These are phyloP conservation scores for Zeuzera pyrina DNA, from an alignment of 2,888 invertebrate genomes.

Conservation along the genomic window DNA sequence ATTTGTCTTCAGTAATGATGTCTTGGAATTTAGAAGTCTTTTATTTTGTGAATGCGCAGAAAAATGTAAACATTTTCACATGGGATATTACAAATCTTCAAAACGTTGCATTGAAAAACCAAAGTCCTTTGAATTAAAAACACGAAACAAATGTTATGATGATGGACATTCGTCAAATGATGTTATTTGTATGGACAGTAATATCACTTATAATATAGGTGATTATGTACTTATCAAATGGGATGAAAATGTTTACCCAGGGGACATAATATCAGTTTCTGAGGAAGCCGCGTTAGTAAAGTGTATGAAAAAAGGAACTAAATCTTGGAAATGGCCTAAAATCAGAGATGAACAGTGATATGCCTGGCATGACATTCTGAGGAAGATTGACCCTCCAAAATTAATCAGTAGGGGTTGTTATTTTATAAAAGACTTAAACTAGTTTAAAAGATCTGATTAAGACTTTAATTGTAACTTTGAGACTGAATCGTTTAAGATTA, in stretches of 20 bases:
- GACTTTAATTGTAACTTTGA: conserved; percentile 4
- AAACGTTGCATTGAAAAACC: too few species aligned
- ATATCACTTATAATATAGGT: conserved; percentile 10
- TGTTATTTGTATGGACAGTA: conserved; percentile 6
- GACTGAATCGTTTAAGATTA: too few species aligned
- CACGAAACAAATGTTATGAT: too few species aligned
- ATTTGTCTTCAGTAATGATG: conserved; percentile 2
- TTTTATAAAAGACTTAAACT: conserved; percentile 5
- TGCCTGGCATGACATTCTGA: conserved; percentile 13
- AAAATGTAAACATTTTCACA: conserved; percentile 3
- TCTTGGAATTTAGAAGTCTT: conserved; percentile 3
- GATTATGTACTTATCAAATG: conserved; percentile 14
- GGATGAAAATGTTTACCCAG: conserved; percentile 13
- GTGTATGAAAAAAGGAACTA: conserved; percentile 13
- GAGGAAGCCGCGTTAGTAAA: conserved; percentile 14
- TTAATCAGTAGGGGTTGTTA: conserved; percentile 10
- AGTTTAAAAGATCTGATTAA: conserved; percentile 2
- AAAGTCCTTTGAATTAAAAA: too few species aligned
- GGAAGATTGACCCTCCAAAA: conserved; percentile 14
- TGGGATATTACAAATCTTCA: too few species aligned
- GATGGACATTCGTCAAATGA: too few species aligned
- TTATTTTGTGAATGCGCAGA: not conserved
- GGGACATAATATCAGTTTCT: conserved; percentile 13
- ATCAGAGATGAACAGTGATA: conserved; percentile 14
- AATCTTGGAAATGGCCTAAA: conserved; percentile 15